Evolutionary conservation across 2,113 vertebrate species (phyloP), one percentile per base, ranked within the genome.

Genomic region (Podiceps cristatus): DNA sequence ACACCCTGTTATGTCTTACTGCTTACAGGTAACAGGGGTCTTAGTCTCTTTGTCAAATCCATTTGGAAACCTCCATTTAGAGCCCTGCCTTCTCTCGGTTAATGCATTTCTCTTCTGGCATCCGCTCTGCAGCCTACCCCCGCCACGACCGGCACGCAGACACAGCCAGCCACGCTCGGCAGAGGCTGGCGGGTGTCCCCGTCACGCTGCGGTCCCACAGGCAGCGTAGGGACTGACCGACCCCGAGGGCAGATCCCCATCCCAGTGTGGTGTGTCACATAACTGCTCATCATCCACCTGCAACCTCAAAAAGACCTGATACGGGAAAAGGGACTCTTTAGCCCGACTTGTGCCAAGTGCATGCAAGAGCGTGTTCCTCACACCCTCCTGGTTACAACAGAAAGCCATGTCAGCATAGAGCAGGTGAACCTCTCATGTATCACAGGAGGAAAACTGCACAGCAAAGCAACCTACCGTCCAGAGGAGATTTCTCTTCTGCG

Each of bases 401-500:
- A 92, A 90, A 90, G 85, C 80, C 62, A 47, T 3, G 40, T 53
- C 94, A 68, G 78, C 2, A 9, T 24, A 20, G 56, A 24, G 82
- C 73, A 27, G 60, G n/a, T 87, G 73, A 78, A 47, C 60, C 78
- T 95, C 74, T 83, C 71, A 44, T 6, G 4, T 49, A n/a, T 6
- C 71, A 44, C 68, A 58, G 81, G 53, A 90, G 45, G 28, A 53
- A 52, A 28, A 17, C 2, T 2, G 2, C 86, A 15, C 66, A 42
- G 71, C 75, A 82, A 94, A 91, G 59, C 0, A 76, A 99, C 82
- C 98, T 99, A 98, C 99, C 99, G 89, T 99, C 99, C 98, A 99
- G 93, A 42, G 99, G 99, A 75, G 99, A 99, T 80, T 99, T 99
- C 95, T 99, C 99, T 88, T 99, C 99, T 0, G 99, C 99, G 0